Evolutionary conservation across 2,113 vertebrate species (phyloP), one percentile per base, ranked within the genome.

Genomic region (Phrynosoma platyrhinos): DNA sequence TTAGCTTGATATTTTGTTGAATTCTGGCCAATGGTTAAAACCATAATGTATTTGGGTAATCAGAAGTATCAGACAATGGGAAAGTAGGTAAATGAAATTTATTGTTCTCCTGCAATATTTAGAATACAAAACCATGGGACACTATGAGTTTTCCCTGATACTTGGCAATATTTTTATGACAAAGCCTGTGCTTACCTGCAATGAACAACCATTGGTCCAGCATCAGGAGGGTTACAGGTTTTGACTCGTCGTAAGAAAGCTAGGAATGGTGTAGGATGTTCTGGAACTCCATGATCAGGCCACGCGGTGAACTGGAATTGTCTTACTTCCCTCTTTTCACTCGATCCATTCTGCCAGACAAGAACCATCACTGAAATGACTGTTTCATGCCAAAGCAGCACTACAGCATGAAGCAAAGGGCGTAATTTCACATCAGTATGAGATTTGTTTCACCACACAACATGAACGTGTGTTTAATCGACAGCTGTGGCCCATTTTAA

Each of bases 291-390:
- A 3, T 99, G 99, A 93, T 99, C 99, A n/a, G 99, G 99, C 99
- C 99, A 99, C 74, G 99, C 99, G 62, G 99, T 99, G 95, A 99
- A 99, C 96, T 99, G 99, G 95, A 99, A 99, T 93, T 99, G 99
- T 83, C 99, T 97, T 85, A 99, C 98, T 96, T 99, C 99, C 84
- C 99, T 97, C 93, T 99, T 99, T 95, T 99, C 99, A 83, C 98
- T 99, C 62, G 98, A 99, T 87, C 99, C 99, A 58, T 98, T 99
- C 99, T 99, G 94, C 10, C 74, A 92, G 93, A 93, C 58, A 75
- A 75, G 87, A 92, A 91, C 58, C 77, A 0, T 66, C 75, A 2
- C 12, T 95, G 80, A 94, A 86, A 92, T 64, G 84, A 80, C 25
- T 77, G 3, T 0, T 66, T 85, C 32, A 69, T 27, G 5, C n/a